phyloP scores from a whole-genome alignment of 1,140 invertebrate genomes.

The Apis dorsata region DNA sequence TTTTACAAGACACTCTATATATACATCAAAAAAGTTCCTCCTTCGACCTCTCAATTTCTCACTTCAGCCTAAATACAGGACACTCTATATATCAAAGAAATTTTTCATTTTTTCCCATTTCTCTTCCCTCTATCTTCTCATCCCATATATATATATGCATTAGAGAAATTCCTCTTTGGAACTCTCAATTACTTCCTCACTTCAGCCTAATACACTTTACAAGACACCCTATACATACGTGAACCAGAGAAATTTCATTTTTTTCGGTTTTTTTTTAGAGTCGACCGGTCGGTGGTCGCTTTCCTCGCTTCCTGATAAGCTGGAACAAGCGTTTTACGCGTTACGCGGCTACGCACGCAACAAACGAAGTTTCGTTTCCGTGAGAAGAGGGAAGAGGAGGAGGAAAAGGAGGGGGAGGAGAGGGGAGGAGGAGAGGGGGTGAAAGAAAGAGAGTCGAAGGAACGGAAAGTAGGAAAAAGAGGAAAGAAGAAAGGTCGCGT shows the following conservation, averaged over 20 bases:
- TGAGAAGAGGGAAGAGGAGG: slow-evolving; percentile 1
- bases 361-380: slow-evolving; percentile 22
- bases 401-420: background rate
- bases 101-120: too few species aligned
- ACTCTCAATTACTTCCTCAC: too few species aligned
- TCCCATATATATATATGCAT: too few species aligned
- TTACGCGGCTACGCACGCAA: slow-evolving; percentile 34
- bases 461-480: slow-evolving; percentile 22
- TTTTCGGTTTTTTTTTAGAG: slow-evolving; percentile 8
- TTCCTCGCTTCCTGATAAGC: slow-evolving; percentile 38
- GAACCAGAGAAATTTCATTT: slow-evolving; percentile 19
- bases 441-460: background rate
- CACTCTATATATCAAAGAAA: too few species aligned
- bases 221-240: background rate
- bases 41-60: too few species aligned
- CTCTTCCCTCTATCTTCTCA: too few species aligned
- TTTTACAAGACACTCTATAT: too few species aligned
- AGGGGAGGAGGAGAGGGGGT: background rate
- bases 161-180: too few species aligned
- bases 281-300: background rate
- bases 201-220: background rate
- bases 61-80: too few species aligned
- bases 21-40: too few species aligned
- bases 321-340: slow-evolving; percentile 15
- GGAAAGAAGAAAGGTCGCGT: slow-evolving; percentile 38